These are phyloP conservation scores for Zosterops japonicus DNA, from an alignment of 2,113 vertebrate species.

Conservation along the genomic window DNA sequence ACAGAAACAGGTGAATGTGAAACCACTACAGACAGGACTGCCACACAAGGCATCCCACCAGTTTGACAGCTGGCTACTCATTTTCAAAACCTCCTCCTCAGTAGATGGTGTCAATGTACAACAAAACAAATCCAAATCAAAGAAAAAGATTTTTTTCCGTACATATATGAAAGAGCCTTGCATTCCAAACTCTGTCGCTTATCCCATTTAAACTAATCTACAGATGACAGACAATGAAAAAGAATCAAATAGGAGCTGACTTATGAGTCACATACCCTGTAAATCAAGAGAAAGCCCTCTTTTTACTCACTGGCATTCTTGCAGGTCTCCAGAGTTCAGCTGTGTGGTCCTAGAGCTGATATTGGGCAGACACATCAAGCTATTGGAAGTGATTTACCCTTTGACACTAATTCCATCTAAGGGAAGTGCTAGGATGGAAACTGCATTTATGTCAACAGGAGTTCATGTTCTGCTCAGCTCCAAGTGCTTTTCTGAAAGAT, in stretches of 20 bases:
- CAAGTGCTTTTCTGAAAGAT: background rate
- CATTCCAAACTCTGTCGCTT: background rate
- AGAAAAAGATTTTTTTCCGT: background rate
- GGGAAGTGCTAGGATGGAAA: background rate
- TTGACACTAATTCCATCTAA: background rate
- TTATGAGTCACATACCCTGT: background rate
- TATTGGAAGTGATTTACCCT: background rate
- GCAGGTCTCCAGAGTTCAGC: background rate
- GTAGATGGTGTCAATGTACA: background rate
- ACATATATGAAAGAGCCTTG: background rate
- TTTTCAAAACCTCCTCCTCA: background rate
- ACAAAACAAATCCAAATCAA: background rate
- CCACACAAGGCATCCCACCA: background rate
- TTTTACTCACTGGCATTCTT: background rate
- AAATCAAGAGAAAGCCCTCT: background rate
- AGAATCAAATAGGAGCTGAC: background rate
- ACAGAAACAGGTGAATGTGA: too few species aligned
- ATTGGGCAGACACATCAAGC: background rate
- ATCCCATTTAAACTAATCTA: background rate
- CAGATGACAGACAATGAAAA: background rate
- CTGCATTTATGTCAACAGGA: background rate
- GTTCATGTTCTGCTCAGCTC: rapidly evolving
- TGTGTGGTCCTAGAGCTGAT: background rate
- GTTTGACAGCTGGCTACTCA: background rate
- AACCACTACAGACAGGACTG: background rate